phyloP scores from a whole-genome alignment of 2,888 invertebrate genomes.

The Pachliopta kotzebuea region DNA sequence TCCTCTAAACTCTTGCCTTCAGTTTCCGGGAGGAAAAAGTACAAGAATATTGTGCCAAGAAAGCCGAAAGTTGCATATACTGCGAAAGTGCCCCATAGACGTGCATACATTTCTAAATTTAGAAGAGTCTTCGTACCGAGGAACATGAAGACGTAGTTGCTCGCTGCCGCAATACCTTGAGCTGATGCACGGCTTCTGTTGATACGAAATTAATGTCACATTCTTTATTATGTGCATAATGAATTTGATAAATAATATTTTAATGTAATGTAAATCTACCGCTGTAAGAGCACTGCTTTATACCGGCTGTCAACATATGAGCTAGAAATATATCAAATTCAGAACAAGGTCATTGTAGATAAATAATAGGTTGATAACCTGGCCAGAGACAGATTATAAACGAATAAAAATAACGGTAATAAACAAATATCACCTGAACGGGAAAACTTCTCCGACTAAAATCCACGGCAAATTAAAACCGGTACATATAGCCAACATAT shows the following conservation, averaged over 20 bases:
- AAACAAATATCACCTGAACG: slow-evolving; percentile 65
- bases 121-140: slow-evolving; percentile 76
- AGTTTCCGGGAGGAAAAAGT: slow-evolving; percentile 78
- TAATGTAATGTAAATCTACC: too few relatives aligned
- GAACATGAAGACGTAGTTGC: slow-evolving; percentile 72
- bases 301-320: too few relatives aligned
- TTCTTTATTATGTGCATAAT: too few relatives aligned
- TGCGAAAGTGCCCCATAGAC: slow-evolving; percentile 72
- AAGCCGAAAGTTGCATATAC: slow-evolving; percentile 68
- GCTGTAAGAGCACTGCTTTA: too few relatives aligned
- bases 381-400: too few relatives aligned
- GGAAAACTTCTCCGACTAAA: slow-evolving; percentile 80
- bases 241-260: too few relatives aligned
- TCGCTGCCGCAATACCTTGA: slow-evolving; percentile 74
- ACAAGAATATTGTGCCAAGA: slow-evolving; percentile 72
- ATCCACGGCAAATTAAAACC: slow-evolving; percentile 78
- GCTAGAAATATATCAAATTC: too few relatives aligned
- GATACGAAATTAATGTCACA: slow-evolving; percentile 17
- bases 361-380: too few relatives aligned
- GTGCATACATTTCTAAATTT: slow-evolving; percentile 67
- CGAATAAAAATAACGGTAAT: not conserved
- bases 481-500: slow-evolving; percentile 60
- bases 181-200: slow-evolving; percentile 77
- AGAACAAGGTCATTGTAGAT: too few relatives aligned
- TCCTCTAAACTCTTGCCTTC: slow-evolving; percentile 74